Percentiles rank a stretch among this genome's conserved stretches.
These are phyloP conservation scores for Pollenia labialis DNA, from an alignment of 2,888 invertebrate species.

Conservation along the genomic window DNA sequence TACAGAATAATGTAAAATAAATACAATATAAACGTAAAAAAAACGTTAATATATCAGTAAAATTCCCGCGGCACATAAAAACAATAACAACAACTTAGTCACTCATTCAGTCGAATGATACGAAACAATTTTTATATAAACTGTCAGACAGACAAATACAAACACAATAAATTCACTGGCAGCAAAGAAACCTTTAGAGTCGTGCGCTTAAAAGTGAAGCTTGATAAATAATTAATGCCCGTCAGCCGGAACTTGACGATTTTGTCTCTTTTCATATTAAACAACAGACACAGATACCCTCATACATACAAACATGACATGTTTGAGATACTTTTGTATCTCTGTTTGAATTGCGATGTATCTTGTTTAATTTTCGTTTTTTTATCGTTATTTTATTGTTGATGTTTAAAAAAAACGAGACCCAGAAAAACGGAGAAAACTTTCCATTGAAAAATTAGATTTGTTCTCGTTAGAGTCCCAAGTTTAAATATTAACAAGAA, in stretches of 20 bases:
- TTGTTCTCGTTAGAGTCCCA: too few species aligned
- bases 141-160: constrained; percentile 31
- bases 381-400: constrained; percentile 12
- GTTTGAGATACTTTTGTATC: not conserved
- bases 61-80: constrained; percentile 12
- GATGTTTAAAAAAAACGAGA: not conserved
- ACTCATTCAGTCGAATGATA: constrained; percentile 41
- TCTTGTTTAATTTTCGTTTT: constrained; percentile 2
- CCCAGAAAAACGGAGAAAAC: too few species aligned
- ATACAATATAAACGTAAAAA: not conserved
- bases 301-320: not conserved
- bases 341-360: not conserved
- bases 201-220: constrained; percentile 54
- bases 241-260: constrained; percentile 63
- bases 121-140: constrained; percentile 34
- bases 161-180: constrained; percentile 17
- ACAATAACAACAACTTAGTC: constrained; percentile 29
- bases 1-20: not conserved
- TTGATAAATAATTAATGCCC: constrained; percentile 58
- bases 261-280: not conserved
- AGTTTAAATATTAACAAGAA: too few species aligned
- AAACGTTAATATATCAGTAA: too few species aligned
- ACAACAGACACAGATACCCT: constrained; percentile 16
- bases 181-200: constrained; percentile 24
- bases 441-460: too few species aligned